Evolutionary conservation across 2,797 vertebrate genomes (phyloP).

Genomic region (Acanthiza pusilla): DNA sequence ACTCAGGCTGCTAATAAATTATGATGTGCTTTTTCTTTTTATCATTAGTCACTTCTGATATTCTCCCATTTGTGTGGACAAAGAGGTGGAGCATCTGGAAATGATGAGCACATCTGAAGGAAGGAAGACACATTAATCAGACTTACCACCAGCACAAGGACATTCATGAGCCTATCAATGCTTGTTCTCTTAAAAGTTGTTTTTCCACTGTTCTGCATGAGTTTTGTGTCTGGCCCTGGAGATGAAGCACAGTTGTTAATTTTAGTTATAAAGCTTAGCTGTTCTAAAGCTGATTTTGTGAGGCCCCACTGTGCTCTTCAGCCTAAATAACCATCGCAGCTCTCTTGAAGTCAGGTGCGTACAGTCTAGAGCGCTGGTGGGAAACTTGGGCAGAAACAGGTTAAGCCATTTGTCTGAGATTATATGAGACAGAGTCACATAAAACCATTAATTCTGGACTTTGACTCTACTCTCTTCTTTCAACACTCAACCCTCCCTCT

Average conservation of each 20-base stretch:
- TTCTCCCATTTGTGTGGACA: background rate
- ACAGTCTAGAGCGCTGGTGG: background rate
- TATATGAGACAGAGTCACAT: background rate
- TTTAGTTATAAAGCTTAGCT: background rate
- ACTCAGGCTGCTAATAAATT: background rate
- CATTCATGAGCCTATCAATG: conserved; percentile 92
- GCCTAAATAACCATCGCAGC: background rate
- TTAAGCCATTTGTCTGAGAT: background rate
- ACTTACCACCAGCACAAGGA: conserved; percentile 91
- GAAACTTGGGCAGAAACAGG: background rate
- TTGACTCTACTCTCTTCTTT: background rate
- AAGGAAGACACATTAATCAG: background rate
- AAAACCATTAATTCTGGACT: background rate
- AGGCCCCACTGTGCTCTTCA: background rate
- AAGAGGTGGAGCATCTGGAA: background rate
- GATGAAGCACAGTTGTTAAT: background rate
- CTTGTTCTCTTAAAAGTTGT: conserved; percentile 88
- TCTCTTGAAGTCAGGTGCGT: background rate
- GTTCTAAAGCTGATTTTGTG: background rate
- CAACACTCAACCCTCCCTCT: background rate
- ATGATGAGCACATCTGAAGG: background rate
- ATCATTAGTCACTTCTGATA: background rate
- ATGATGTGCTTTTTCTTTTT: background rate
- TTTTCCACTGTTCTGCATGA: conserved; percentile 96
- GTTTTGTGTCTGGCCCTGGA: conserved; percentile 93